A percentile compares a stretch with the other conserved stretches of the same genome.
These are phyloP conservation scores for Diarsia dahlii DNA, from an alignment of 2,888 invertebrate species.

Conservation along the genomic window DNA sequence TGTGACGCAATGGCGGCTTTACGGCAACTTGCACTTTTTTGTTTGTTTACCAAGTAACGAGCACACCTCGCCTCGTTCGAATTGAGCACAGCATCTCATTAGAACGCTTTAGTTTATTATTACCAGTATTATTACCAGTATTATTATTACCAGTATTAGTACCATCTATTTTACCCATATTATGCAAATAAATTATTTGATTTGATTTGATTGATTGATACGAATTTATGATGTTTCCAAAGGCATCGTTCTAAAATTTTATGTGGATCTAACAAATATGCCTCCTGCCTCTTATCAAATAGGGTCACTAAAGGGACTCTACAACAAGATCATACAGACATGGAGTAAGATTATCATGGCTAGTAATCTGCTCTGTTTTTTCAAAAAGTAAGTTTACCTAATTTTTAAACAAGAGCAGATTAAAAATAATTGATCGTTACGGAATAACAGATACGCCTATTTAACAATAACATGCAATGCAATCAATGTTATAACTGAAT, in stretches of 20 bases:
- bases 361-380: no score
- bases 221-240: slow-evolving; percentile 2
- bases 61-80: slow-evolving; percentile 65
- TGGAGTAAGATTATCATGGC: not conserved
- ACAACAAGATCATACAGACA: not conserved
- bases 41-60: slow-evolving; percentile 73
- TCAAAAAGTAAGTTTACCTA: not conserved
- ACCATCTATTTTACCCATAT: no score
- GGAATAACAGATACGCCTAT: not conserved
- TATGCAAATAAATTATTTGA: no score
- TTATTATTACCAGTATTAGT: no score
- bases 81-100: slow-evolving; percentile 70
- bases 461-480: slow-evolving; percentile 13
- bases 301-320: not conserved
- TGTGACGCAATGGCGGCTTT: slow-evolving; percentile 75
- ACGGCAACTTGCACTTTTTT: slow-evolving; percentile 78
- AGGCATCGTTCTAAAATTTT: not conserved
- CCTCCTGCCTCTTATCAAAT: not conserved
- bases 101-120: slow-evolving; percentile 47
- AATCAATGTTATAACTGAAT: slow-evolving; percentile 10
- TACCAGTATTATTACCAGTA: no score
- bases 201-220: no score
- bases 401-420: slow-evolving; percentile 1
- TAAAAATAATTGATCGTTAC: not conserved
- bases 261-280: not conserved